Base-by-base conservation (phyloP, 2,113 vertebrate species). In the Hippocampus barbouri region DNA sequence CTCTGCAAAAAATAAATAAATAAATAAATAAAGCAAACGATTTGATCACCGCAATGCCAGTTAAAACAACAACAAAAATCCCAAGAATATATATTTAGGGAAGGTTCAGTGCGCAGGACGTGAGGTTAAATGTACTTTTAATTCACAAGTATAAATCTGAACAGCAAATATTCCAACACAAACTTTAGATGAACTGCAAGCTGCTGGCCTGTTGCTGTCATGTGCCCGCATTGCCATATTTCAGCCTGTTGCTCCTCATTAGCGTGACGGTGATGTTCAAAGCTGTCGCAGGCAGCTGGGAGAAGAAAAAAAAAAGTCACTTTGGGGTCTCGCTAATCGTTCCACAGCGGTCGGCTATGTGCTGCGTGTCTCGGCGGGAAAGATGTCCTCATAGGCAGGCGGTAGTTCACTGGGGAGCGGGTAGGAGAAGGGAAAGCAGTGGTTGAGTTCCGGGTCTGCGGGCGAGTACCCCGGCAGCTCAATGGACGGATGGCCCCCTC, bases 391-490 rank as follows among this genome's bases (percentile, higher is more conserved):
- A 73, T 96, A 96, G 1, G 95, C 92, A 4, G 94, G 95, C 20
- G 94, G 93, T 59, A 92, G 91, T 82, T 97, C 95, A 74, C 87
- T 93, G 67, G 94, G 93, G 43, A 95, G 87, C 68, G 94, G 94
- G 88, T 92, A 94, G 66, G 95, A 96, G 84, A 95, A 98, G 0
- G 95, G 95, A 84, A 96, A 96, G 64, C 95, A 92, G 68, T 88
- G 94, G 64, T 94, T 91, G 73, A 96, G 93, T 73, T 96, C 95
- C 40, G 95, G 94, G 87, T 97, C 95, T 71, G 90, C 88, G 67
- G 94, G 93, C 47, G 95, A 94, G 74, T 98, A 98, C 23, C 96
- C 96, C 1, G 96, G 96, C 80, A 98, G 91, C 89, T 98, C 95
- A 73, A 95, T 90, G 6, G 95, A 98, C 16, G 96, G 96, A 78